These are phyloP conservation scores for Knipowitschia caucasica DNA, from an alignment of 2,797 vertebrate species.

Conservation along the genomic window DNA sequence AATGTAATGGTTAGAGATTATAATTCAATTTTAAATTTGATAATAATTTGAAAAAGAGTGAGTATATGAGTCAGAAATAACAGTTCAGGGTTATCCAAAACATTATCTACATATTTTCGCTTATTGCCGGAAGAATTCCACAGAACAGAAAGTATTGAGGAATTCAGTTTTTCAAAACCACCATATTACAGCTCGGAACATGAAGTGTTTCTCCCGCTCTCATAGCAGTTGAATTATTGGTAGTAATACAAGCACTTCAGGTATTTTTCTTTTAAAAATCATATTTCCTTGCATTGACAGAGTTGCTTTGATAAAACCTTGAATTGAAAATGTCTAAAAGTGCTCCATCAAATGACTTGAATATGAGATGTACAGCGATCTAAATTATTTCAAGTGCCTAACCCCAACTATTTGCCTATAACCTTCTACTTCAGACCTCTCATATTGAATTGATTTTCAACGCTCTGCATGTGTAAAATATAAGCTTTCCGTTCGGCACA, in stretches of 20 bases:
- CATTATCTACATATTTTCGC: too few species aligned
- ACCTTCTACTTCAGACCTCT: constrained; percentile 23
- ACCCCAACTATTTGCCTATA: constrained; percentile 29
- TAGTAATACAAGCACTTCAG: too few species aligned
- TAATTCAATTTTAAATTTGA: too few species aligned
- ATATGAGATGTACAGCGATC: constrained; percentile 57
- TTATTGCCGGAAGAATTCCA: too few species aligned
- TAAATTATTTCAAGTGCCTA: constrained; percentile 36
- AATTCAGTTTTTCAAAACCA: too few species aligned
- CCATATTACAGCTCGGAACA: too few species aligned
- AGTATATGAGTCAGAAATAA: too few species aligned
- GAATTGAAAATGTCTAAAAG: constrained; percentile 20
- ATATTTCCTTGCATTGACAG: constrained; percentile 25
- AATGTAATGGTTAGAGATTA: too few species aligned
- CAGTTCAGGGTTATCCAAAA: too few species aligned
- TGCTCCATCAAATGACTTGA: constrained; percentile 52
- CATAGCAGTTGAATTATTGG: too few species aligned
- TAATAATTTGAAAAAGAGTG: too few species aligned
- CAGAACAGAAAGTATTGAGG: too few species aligned
- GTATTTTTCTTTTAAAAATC: constrained; percentile 15
- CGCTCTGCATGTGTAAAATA: constrained; percentile 43
- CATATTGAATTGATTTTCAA: constrained; percentile 21
- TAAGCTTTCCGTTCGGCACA: constrained; percentile 33
- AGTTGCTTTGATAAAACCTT: constrained; percentile 39
- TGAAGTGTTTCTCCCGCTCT: background rate